Percentiles rank a stretch among this genome's conserved stretches.
Evolutionary conservation across 2,797 vertebrate species (phyloP).

Genomic region (Peromyscus melanophrys): DNA sequence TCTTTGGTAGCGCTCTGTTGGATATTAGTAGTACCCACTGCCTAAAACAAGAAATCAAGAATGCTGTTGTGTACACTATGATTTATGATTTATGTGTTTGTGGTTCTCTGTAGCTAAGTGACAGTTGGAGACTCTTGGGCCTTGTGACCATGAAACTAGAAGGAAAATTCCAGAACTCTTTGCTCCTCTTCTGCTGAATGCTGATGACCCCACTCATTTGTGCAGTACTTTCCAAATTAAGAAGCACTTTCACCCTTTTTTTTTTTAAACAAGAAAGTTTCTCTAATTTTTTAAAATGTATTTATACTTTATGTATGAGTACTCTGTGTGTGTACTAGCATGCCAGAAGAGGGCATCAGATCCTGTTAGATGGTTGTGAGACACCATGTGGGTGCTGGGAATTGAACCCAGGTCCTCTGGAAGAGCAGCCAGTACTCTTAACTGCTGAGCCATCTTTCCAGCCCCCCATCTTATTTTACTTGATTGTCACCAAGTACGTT

Average conservation of each 20-base stretch:
- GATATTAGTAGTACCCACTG: not conserved
- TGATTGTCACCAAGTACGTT: not conserved
- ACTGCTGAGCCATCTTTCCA: not conserved
- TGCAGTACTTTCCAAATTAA: not conserved
- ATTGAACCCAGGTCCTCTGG: not conserved
- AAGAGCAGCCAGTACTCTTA: not conserved
- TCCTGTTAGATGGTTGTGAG: not conserved
- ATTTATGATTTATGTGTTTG: not conserved
- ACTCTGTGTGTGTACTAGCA: not conserved
- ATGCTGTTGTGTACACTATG: not conserved
- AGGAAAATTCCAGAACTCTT: not conserved
- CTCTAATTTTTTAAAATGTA: not conserved
- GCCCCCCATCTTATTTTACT: not conserved
- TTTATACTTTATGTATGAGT: not conserved
- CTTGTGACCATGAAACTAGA: not conserved
- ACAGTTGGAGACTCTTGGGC: not conserved
- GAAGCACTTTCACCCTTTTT: not conserved
- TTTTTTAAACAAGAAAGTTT: not conserved
- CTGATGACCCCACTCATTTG: not conserved
- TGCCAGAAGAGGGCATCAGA: not conserved
- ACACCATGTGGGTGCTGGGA: not conserved
- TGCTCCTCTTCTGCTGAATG: not conserved
- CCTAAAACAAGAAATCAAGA: slow-evolving; percentile 31
- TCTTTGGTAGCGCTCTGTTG: not conserved
- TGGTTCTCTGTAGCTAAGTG: not conserved